Percentiles rank a stretch among this genome's conserved stretches.
phyloP scores from a whole-genome alignment of 2,113 vertebrate species.

The Eublepharis macularius region DNA sequence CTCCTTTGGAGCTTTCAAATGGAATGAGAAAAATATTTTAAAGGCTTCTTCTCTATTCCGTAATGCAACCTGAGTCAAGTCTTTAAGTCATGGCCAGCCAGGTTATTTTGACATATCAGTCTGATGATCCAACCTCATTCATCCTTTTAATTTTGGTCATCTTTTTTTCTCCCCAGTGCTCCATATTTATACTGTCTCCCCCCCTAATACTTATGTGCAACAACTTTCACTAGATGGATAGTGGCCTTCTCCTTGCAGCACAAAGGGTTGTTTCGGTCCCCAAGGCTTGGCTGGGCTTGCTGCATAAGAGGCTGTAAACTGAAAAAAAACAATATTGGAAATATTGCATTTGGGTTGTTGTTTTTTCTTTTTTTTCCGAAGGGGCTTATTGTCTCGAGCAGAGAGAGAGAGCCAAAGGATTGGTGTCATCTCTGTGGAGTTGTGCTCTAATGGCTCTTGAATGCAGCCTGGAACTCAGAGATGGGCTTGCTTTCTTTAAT shows the following conservation, averaged over 20 bases:
- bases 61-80: not conserved
- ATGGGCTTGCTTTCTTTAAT: slow-evolving; percentile 31
- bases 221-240: not conserved
- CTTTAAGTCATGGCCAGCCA: not conserved
- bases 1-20: too few relatives aligned
- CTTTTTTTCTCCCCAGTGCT: not conserved
- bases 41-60: not conserved
- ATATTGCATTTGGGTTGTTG: accelerated
- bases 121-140: too few relatives aligned
- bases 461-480: slow-evolving; percentile 2
- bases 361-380: slow-evolving; percentile 22
- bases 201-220: not conserved
- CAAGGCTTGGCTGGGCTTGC: not conserved
- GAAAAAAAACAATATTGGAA: slow-evolving; percentile 38
- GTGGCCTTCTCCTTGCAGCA: not conserved
- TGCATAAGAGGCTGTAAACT: not conserved
- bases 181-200: not conserved
- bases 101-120: not conserved
- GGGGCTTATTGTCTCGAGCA: slow-evolving; percentile 22
- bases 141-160: not conserved
- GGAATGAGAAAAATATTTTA: too few relatives aligned
- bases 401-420: slow-evolving; percentile 40
- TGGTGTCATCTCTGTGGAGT: slow-evolving; percentile 27
- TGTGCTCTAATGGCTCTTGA: slow-evolving; percentile 30
- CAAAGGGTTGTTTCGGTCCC: not conserved